Evolutionary conservation across 1,140 invertebrate species (phyloP).

Genomic region (Brachionus calyciflorus): DNA sequence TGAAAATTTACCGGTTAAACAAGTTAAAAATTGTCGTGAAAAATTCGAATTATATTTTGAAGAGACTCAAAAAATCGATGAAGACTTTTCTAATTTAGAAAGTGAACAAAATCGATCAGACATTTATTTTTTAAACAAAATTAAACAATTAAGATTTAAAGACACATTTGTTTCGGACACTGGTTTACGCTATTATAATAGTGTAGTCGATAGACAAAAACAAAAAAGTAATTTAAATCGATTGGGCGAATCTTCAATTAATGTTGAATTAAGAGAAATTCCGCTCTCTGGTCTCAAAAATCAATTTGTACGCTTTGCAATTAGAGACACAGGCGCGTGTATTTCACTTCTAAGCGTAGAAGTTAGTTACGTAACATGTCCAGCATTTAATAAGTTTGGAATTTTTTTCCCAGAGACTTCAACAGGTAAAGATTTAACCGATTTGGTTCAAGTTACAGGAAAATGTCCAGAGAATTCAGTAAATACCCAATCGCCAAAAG

Average conservation of each 20-base stretch:
- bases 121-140: constrained; percentile 45
- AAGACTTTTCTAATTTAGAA: background rate
- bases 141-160: constrained; percentile 27
- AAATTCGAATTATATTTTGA: constrained; percentile 44
- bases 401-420: constrained; percentile 36
- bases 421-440: constrained; percentile 42
- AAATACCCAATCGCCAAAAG: constrained; percentile 1
- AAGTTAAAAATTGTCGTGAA: constrained; percentile 46
- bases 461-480: constrained; percentile 19
- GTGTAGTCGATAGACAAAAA: background rate
- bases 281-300: background rate
- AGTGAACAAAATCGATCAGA: background rate
- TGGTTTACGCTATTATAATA: constrained; percentile 39
- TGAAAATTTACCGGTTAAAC: constrained; percentile 26
- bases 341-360: constrained; percentile 31
- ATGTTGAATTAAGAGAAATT: constrained; percentile 44
- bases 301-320: constrained; percentile 9
- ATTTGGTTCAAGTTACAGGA: constrained; percentile 35
- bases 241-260: constrained; percentile 23
- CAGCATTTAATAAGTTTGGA: background rate
- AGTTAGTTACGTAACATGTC: constrained; percentile 25
- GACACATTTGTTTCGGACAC: constrained; percentile 46
- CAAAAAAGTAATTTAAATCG: constrained; percentile 6
- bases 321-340: constrained; percentile 44
- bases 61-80: background rate